Percentiles rank a stretch among this genome's conserved stretches.
phyloP scores from a whole-genome alignment of 2,113 vertebrate genomes.

The Lethenteron reissneri region DNA sequence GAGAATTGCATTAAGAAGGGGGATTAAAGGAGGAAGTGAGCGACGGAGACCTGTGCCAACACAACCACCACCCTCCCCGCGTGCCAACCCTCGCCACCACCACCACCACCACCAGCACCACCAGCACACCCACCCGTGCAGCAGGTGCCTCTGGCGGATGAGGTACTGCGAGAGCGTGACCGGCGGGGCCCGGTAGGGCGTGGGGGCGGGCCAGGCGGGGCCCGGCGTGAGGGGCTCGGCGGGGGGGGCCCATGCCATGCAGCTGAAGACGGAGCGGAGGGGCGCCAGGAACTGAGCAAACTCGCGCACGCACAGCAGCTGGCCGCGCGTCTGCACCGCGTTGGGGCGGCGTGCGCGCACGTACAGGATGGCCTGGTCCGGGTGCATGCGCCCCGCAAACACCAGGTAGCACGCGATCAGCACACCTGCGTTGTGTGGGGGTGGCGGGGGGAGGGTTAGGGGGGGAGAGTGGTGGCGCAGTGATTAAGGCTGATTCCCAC shows the following conservation, averaged over 20 bases:
- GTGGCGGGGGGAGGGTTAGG: too few relatives aligned
- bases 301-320: neutral
- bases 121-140: slow-evolving; percentile 32
- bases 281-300: slow-evolving; percentile 8
- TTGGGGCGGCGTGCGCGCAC: slow-evolving; percentile 5
- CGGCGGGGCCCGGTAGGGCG: slow-evolving; percentile 17
- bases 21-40: too few relatives aligned
- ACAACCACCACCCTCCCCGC: too few relatives aligned
- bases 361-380: slow-evolving; percentile 1
- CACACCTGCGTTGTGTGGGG: neutral
- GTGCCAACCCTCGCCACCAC: too few relatives aligned
- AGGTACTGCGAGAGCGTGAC: slow-evolving; percentile 71
- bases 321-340: slow-evolving; percentile 6
- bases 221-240: neutral
- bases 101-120: too few relatives aligned
- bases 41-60: too few relatives aligned
- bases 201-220: neutral
- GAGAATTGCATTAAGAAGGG: too few relatives aligned
- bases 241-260: neutral
- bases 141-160: slow-evolving; percentile 65
- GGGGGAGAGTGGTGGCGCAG: too few relatives aligned
- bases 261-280: neutral
- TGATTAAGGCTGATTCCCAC: too few relatives aligned
- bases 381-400: neutral
- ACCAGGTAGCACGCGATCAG: slow-evolving; percentile 8